A percentile compares a stretch with the other conserved stretches of the same genome.
Conservation (phyloP, 2,888 invertebrate species). For the Aporophyla lueneburgensis region DNA sequence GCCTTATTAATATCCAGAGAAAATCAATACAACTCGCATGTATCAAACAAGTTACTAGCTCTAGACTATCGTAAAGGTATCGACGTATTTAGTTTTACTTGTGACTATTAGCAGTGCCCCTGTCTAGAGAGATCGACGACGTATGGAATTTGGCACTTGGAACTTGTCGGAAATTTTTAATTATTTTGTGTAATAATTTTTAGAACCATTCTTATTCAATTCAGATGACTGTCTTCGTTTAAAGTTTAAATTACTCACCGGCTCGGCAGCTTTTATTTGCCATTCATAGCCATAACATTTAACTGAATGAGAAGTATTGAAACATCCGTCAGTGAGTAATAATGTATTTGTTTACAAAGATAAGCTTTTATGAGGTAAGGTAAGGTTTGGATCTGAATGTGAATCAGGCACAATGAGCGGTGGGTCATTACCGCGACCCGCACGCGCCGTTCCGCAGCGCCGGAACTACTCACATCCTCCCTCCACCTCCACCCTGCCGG, state of each 20-base stretch:
- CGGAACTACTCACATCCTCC: constrained; percentile 65
- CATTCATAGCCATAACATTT: constrained; percentile 7
- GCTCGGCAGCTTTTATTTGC: constrained; percentile 2
- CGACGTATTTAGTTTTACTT: no score
- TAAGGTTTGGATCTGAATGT: constrained; percentile 50
- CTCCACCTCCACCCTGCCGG: constrained; percentile 51
- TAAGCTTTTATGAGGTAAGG: constrained; percentile 39
- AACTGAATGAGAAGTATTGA: constrained; percentile 36
- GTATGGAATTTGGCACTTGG: no score
- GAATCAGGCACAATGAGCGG: constrained; percentile 59
- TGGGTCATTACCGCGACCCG: constrained; percentile 82
- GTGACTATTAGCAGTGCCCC: background rate
- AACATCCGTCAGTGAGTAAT: constrained; percentile 41
- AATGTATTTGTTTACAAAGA: constrained; percentile 46
- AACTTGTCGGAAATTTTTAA: no score
- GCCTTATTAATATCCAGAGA: no score
- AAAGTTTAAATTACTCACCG: constrained; percentile 16
- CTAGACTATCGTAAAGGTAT: no score
- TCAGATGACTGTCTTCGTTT: background rate
- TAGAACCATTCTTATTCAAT: background rate
- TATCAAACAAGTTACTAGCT: no score
- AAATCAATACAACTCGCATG: no score
- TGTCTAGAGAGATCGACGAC: background rate
- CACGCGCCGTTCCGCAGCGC: constrained; percentile 70
- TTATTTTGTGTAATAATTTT: background rate